These are phyloP conservation scores for Pontoporia blainvillei DNA, from an alignment of 2,113 vertebrate species.

Conservation along the genomic window DNA sequence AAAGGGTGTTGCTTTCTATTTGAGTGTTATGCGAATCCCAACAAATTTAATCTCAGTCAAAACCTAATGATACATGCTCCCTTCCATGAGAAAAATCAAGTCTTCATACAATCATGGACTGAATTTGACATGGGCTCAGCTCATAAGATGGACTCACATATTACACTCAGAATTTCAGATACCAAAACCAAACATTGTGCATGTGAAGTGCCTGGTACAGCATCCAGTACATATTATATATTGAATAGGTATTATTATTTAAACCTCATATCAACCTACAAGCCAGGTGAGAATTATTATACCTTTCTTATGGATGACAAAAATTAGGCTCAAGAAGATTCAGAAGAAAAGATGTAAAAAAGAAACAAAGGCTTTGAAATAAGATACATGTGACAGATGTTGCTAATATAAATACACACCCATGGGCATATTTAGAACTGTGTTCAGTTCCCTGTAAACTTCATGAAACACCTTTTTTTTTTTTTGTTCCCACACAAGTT, in stretches of 20 bases:
- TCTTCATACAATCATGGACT: not conserved
- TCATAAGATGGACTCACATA: not conserved
- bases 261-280: not conserved
- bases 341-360: not conserved
- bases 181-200: not conserved
- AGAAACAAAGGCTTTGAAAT: not conserved
- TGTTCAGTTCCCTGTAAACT: not conserved
- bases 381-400: not conserved
- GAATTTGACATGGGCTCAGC: not conserved
- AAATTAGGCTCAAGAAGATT: not conserved
- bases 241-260: not conserved
- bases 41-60: not conserved
- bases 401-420: not conserved
- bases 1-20: not conserved
- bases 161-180: not conserved
- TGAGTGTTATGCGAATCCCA: not conserved
- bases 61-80: not conserved
- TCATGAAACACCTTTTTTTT: not conserved
- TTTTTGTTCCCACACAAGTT: not conserved
- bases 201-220: not conserved
- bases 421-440: not conserved
- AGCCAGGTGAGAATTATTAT: not conserved
- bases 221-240: too few relatives aligned
- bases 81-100: not conserved
- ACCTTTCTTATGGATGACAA: not conserved